Evolutionary conservation across 2,888 invertebrate species (phyloP), one percentile per base, ranked within the genome.

Genomic region (Melanargia galathea): DNA sequence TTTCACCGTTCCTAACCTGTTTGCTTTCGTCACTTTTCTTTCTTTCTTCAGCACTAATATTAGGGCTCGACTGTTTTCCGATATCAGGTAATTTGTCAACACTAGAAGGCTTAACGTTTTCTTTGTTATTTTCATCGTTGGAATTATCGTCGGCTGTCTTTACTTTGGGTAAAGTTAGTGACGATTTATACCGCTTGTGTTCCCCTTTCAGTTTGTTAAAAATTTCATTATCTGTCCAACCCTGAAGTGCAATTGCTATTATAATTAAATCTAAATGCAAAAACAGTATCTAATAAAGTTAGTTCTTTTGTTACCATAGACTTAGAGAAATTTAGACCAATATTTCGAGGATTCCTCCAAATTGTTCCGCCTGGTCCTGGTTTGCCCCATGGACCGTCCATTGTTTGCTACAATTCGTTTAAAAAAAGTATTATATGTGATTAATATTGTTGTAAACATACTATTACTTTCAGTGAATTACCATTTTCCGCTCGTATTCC

Each of bases 311-410:
- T 40, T 93, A 96, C 96, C 95, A 96, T 92, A 71, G 96, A 96
- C 82, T 95, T 93, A 74, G 95, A 93, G 91, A 96, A 96, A 84
- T 95, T 93, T 73, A 93, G 86, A 76, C 96, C 96, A 75, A 95
- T 92, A 78, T 93, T 90, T 75, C 93, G 93, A 66, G 95, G 95
- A 84, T 94, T 93, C 77, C 96, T 93, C 96, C 96, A 96, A 70
- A 93, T 92, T 60, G 92, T 90, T 68, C 96, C 96, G 60, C 95
- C 96, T 52, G 95, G 95, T 68, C 95, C 95, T 20, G 93, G 93
- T 74, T 90, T 93, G 63, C 95, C 94, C 94, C 95, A 95, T 26
- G 94, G 94, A 54, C 87, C 87, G 35, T 83, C 86, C 79, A 87
- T 80, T 2, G 81, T 79, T 70, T 89, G 83, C 89, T 92, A 67